These are phyloP conservation scores for Dendronephthya gigantea DNA, from an alignment of 64 coral and sea anemone species.

Conservation along the genomic window DNA sequence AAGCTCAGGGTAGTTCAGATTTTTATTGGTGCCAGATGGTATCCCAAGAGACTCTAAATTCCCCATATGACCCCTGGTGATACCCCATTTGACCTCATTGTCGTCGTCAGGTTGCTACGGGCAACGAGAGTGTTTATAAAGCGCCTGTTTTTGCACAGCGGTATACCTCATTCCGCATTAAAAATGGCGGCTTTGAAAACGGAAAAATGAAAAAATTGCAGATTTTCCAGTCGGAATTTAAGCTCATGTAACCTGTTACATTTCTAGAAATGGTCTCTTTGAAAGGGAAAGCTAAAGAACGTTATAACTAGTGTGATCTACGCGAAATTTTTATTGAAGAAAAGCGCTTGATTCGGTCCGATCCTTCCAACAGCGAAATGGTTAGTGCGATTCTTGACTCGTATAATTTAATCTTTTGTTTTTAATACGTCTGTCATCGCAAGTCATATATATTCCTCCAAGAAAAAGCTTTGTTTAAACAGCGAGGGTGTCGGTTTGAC, in stretches of 20 bases:
- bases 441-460: too few relatives aligned
- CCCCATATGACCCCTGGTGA: too few relatives aligned
- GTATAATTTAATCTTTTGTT: too few relatives aligned
- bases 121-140: neutral
- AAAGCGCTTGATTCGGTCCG: neutral
- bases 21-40: too few relatives aligned
- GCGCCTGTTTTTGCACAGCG: neutral
- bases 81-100: neutral
- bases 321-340: neutral
- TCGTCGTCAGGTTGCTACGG: neutral
- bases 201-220: neutral
- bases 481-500: too few relatives aligned
- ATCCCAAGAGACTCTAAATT: too few relatives aligned
- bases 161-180: neutral
- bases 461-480: too few relatives aligned
- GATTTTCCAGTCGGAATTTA: neutral
- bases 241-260: neutral
- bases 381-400: too few relatives aligned
- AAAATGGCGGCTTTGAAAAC: neutral
- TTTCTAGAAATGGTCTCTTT: neutral
- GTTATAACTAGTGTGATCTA: neutral
- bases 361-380: neutral
- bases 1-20: too few relatives aligned
- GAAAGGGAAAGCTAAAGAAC: neutral
- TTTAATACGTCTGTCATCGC: too few relatives aligned